phyloP scores from a whole-genome alignment of 2,888 invertebrate species.

The Fissipunctia ypsillon region DNA sequence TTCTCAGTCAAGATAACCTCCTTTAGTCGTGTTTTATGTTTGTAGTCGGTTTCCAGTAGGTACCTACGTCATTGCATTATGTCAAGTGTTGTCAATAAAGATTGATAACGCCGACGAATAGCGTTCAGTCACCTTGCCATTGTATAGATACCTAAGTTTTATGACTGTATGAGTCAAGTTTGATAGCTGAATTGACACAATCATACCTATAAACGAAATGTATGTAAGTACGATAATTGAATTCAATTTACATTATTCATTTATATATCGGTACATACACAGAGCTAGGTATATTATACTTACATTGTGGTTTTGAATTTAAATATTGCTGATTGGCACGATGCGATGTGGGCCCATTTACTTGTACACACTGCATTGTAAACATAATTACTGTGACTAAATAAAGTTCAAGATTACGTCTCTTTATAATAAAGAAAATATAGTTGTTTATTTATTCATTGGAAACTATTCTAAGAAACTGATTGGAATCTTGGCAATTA shows the following conservation, averaged over 20 bases:
- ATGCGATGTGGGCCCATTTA: conserved; percentile 32
- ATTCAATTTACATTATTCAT: conserved; percentile 41
- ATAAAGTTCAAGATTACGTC: conserved; percentile 40
- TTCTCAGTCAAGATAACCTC: conserved; percentile 64
- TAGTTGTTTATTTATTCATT: conserved; percentile 28
- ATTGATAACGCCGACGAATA: conserved; percentile 62
- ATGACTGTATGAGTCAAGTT: conserved; percentile 42
- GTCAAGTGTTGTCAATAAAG: conserved; percentile 62
- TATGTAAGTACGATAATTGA: conserved; percentile 32
- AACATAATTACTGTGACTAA: conserved; percentile 17
- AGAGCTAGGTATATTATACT: no score
- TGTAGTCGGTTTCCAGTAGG: conserved; percentile 43
- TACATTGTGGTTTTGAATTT: conserved; percentile 29
- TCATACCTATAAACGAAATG: conserved; percentile 42
- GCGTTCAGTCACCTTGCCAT: conserved; percentile 66
- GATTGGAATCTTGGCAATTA: conserved; percentile 27
- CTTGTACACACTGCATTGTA: conserved; percentile 15
- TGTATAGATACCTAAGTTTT: conserved; percentile 54
- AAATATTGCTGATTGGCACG: conserved; percentile 9
- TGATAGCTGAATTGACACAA: conserved; percentile 53
- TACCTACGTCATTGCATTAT: conserved; percentile 62
- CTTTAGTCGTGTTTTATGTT: conserved; percentile 45
- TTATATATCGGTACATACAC: conserved; percentile 18
- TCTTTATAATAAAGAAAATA: conserved; percentile 35
- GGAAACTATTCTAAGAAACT: conserved; percentile 5